phyloP scores from a whole-genome alignment of 2,797 vertebrate species.

The Lepilemur septentrionalis region DNA sequence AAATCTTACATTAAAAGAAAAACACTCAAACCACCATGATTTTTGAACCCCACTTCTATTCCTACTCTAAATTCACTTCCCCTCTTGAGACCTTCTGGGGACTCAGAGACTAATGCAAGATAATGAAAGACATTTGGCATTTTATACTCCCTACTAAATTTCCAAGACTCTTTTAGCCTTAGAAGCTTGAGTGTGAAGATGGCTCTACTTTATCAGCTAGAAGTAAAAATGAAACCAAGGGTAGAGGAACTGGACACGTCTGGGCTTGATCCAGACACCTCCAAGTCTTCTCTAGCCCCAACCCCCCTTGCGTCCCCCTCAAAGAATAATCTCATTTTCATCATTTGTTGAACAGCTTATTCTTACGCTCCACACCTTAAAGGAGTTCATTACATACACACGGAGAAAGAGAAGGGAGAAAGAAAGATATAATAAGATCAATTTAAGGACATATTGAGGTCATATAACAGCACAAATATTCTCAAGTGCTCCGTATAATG shows the following conservation, averaged over 20 bases:
- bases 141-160: constrained; percentile 71
- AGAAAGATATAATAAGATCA: constrained; percentile 80
- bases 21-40: background rate
- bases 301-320: background rate
- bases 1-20: constrained; percentile 34
- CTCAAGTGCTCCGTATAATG: constrained; percentile 80
- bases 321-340: constrained; percentile 27
- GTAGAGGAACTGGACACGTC: background rate
- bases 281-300: background rate
- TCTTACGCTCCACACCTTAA: constrained; percentile 33
- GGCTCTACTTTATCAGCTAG: background rate
- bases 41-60: constrained; percentile 25
- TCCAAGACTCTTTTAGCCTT: constrained; percentile 41
- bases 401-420: constrained; percentile 60
- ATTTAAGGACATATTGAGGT: constrained; percentile 85
- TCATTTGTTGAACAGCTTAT: constrained; percentile 45
- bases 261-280: background rate
- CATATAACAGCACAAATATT: constrained; percentile 83
- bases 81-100: constrained; percentile 38
- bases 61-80: constrained; percentile 47
- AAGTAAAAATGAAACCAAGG: constrained; percentile 39
- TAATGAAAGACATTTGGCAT: constrained; percentile 70
- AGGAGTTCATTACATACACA: constrained; percentile 68
- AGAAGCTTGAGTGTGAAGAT: background rate
- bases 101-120: constrained; percentile 67